Percentiles rank a stretch among this genome's conserved stretches.
These are phyloP conservation scores for Trissonchulus latispiculum DNA, from an alignment of 2,888 invertebrate genomes.

Conservation along the genomic window DNA sequence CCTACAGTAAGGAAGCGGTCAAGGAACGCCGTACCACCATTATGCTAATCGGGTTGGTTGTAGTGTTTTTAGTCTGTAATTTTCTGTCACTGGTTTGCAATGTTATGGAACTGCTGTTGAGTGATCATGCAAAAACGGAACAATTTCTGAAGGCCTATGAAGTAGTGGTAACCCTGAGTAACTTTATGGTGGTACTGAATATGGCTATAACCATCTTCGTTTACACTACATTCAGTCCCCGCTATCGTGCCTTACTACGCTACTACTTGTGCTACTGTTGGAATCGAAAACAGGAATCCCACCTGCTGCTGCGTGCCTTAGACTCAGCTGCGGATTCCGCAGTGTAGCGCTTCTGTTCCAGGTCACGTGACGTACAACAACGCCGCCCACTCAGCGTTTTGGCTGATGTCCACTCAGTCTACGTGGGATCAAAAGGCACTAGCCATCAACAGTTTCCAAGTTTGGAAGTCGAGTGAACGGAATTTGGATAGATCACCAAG, in stretches of 20 bases:
- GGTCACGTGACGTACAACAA: too few relatives aligned
- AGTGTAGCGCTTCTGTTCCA: too few relatives aligned
- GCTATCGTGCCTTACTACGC: conserved; percentile 33
- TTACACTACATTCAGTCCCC: conserved; percentile 46
- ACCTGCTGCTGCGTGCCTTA: neutral
- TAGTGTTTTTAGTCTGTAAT: conserved; percentile 48
- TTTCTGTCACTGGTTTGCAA: conserved; percentile 28
- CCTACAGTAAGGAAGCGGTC: conserved; percentile 28
- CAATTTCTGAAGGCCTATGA: conserved; percentile 17
- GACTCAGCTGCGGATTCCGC: too few relatives aligned
- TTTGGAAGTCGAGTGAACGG: too few relatives aligned
- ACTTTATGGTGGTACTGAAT: conserved; percentile 45
- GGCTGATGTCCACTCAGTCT: too few relatives aligned
- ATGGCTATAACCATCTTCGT: conserved; percentile 45
- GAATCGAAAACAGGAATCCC: neutral
- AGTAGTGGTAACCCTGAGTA: conserved; percentile 33
- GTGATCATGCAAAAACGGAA: conserved; percentile 37
- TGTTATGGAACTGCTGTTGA: conserved; percentile 31
- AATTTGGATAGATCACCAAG: too few relatives aligned
- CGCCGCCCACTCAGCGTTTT: too few relatives aligned
- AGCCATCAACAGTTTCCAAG: too few relatives aligned
- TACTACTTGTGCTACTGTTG: conserved; percentile 6
- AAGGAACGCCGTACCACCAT: conserved; percentile 47
- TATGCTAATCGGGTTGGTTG: conserved; percentile 47
- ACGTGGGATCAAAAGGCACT: too few relatives aligned